A percentile compares a stretch with the other conserved stretches of the same genome.
phyloP scores from a whole-genome alignment of 2,797 vertebrate genomes.

The Dallia pectoralis region DNA sequence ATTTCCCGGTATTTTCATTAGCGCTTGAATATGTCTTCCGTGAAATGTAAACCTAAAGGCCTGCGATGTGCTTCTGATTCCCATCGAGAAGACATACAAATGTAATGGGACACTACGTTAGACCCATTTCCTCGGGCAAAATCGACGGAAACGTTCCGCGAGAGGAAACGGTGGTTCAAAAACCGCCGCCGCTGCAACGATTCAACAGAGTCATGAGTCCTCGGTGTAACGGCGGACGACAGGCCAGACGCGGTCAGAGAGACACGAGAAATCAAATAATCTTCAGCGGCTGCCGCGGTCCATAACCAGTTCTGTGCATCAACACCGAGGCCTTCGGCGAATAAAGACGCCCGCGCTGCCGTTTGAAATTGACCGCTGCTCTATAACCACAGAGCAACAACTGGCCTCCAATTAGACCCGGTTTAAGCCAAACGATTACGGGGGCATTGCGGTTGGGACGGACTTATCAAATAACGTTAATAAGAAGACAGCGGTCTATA shows the following conservation, averaged over 20 bases:
- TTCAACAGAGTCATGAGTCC: constrained; percentile 49
- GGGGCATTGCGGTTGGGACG: constrained; percentile 24
- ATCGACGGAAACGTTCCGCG: constrained; percentile 5
- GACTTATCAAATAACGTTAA: constrained; percentile 62
- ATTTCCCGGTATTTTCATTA: constrained; percentile 46
- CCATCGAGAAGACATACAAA: constrained; percentile 5
- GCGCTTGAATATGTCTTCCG: constrained; percentile 51
- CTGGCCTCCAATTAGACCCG: constrained; percentile 38
- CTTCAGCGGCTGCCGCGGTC: constrained; percentile 41
- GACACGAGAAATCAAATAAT: constrained; percentile 56
- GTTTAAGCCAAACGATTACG: constrained; percentile 42
- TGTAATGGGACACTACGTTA: constrained; percentile 22
- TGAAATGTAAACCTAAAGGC: constrained; percentile 43
- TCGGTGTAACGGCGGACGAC: constrained; percentile 28
- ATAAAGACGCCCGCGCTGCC: constrained; percentile 32
- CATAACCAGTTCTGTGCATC: constrained; percentile 51
- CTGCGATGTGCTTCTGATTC: constrained; percentile 25
- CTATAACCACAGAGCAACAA: constrained; percentile 22
- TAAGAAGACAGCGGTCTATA: constrained; percentile 58
- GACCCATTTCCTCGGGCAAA: constrained; percentile 42
- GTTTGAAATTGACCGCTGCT: constrained; percentile 34
- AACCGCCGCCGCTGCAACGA: constrained; percentile 30
- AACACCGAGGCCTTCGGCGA: constrained; percentile 37
- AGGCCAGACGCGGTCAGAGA: constrained; percentile 44
- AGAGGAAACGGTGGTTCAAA: constrained; percentile 35